Evolutionary conservation across 2,888 invertebrate species (phyloP).

Genomic region (Pollenia angustigena): DNA sequence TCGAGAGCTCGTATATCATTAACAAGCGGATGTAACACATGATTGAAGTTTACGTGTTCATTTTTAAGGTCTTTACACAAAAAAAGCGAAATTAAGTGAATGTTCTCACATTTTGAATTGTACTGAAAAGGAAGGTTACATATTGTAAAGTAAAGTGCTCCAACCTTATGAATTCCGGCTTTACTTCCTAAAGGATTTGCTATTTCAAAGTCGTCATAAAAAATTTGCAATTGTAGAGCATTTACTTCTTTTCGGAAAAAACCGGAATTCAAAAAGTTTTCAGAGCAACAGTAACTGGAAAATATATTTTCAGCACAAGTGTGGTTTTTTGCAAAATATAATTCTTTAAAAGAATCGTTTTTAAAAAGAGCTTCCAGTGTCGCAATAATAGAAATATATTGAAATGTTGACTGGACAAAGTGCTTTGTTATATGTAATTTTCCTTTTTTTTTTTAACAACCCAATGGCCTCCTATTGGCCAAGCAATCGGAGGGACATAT

Average conservation of each 20-base stretch:
- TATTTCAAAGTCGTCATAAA: conserved; percentile 56
- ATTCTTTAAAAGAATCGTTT: conserved; percentile 52
- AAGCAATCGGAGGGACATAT: no score
- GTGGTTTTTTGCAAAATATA: conserved; percentile 47
- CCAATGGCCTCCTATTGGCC: no score
- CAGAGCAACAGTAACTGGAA: conserved; percentile 38
- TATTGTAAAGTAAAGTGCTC: conserved; percentile 48
- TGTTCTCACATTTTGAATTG: conserved; percentile 35
- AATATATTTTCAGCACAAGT: conserved; percentile 20
- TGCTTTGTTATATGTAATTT: no score
- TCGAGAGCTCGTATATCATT: conserved; percentile 43
- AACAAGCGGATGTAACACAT: conserved; percentile 34
- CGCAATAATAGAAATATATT: conserved; percentile 34
- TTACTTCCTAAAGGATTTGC: conserved; percentile 49
- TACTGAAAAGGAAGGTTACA: conserved; percentile 31
- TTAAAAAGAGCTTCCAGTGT: conserved; percentile 50
- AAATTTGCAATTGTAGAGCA: conserved; percentile 46
- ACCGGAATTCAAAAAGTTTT: conserved; percentile 34
- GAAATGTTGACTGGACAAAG: no score
- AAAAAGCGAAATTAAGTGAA: conserved; percentile 41
- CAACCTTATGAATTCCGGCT: conserved; percentile 47
- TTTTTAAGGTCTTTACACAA: conserved; percentile 51
- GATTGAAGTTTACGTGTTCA: conserved; percentile 44
- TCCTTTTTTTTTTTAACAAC: no score
- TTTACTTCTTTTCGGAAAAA: conserved; percentile 49